Evolutionary conservation across 2,113 vertebrate genomes (phyloP).

Genomic region (Callocephalon fimbriatum): DNA sequence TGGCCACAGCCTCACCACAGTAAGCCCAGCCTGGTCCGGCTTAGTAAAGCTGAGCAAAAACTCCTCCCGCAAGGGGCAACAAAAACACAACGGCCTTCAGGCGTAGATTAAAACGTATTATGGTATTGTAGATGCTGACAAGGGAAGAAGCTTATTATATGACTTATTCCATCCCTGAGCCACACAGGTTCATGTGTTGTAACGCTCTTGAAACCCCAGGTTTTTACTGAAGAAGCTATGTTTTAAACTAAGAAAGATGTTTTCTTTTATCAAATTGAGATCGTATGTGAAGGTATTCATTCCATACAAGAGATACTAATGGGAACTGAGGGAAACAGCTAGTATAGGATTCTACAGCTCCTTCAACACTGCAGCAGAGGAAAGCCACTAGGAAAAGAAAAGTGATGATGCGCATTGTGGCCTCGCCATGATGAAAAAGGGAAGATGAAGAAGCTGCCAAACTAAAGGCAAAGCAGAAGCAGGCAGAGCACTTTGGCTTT

Average conservation of each 20-base stretch:
- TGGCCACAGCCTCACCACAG: accelerated
- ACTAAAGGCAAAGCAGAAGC: not conserved
- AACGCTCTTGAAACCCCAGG: not conserved
- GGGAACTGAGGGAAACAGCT: not conserved
- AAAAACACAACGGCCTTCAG: not conserved
- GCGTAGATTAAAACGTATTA: not conserved
- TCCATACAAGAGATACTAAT: not conserved
- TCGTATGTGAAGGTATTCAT: not conserved
- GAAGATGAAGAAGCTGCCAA: not conserved
- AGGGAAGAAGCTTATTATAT: not conserved
- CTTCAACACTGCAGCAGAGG: not conserved
- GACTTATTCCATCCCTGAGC: not conserved
- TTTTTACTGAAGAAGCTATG: not conserved
- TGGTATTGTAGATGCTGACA: not conserved
- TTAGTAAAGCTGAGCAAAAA: not conserved
- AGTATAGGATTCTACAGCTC: not conserved
- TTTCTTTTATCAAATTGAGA: not conserved
- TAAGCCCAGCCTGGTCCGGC: not conserved
- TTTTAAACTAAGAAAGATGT: not conserved
- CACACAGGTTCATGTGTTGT: not conserved
- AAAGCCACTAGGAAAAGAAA: not conserved
- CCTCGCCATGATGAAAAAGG: not conserved
- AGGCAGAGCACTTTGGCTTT: not conserved
- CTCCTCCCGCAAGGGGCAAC: not conserved
- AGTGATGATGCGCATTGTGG: not conserved